Evolutionary conservation across 2,113 vertebrate genomes (phyloP), one percentile per base, ranked within the genome.

Genomic region (Corythaixoides concolor): DNA sequence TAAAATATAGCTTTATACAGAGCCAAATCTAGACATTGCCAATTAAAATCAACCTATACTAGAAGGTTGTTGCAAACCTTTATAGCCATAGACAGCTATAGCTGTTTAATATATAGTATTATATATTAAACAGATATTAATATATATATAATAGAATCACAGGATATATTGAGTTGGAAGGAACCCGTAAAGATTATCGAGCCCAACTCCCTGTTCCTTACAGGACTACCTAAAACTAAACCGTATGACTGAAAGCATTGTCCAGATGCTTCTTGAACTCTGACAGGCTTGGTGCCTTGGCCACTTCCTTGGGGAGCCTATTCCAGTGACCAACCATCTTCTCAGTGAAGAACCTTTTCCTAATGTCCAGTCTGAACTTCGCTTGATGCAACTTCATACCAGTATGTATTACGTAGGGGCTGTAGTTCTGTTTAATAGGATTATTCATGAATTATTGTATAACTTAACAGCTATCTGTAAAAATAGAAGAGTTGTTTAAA

Each of bases 141-240:
- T n/a, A 76, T 63, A 27, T 4, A 3, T 60, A 12, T 27, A 12
- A 28, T 16, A 35, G 33, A 79, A n/a, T 27, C 33, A 69, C 0
- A 35, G 23, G 45, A 4, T 52, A 50, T 72, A 37, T 63, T 0
- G 0, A 60, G 30, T 39, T 85, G 28, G 26, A 81, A 77, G 28
- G 5, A 9, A 62, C 8, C n/a, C 2, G 0, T 43, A 50, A 66
- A 14, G 33, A 78, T 52, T 15, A 20, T 62, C 0, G 3, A 68
- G 26, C 66, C 52, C 39, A 69, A 43, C 5, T 66, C 16, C 35
- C 15, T 85, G 47, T 5, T 92, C 70, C 11, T 27, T 2, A 0
- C 23, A 85, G n/a, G 14, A 49, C n/a, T 72, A 18, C 27, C 60
- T 85, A 45, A 75, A 80, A 62, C 33, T 56, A 50, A 58, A 58